Evolutionary conservation across 2,888 invertebrate species (phyloP).

Genomic region (Hypomecis punctinalis): DNA sequence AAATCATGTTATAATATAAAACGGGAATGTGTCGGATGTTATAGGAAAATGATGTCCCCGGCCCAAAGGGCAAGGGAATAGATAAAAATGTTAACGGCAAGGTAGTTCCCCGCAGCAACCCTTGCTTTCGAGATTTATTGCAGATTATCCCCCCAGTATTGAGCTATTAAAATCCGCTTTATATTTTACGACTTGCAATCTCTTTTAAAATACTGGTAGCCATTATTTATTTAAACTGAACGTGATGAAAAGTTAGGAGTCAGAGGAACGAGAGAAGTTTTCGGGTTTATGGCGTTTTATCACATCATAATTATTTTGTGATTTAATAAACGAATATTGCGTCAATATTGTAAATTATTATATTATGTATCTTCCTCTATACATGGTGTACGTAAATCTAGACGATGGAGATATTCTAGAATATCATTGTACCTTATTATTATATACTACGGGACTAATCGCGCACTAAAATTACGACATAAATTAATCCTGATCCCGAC

Average conservation of each 20-base stretch:
- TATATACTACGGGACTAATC: too few species aligned
- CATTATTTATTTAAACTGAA: conserved; percentile 39
- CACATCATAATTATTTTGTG: neutral
- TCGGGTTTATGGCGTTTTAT: neutral
- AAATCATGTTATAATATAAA: conserved; percentile 49
- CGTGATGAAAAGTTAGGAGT: conserved; percentile 37
- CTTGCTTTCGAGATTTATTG: conserved; percentile 61
- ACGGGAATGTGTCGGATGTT: conserved; percentile 49
- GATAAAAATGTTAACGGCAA: conserved; percentile 65
- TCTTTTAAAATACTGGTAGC: conserved; percentile 44
- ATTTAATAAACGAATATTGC: neutral
- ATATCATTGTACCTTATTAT: too few species aligned
- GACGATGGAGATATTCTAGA: too few species aligned
- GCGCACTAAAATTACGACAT: too few species aligned
- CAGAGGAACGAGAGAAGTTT: neutral
- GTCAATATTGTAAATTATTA: too few species aligned
- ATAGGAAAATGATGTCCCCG: conserved; percentile 56
- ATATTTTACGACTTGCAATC: conserved; percentile 55
- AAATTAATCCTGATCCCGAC: too few species aligned
- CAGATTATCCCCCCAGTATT: conserved; percentile 58
- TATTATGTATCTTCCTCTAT: too few species aligned
- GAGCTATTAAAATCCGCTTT: conserved; percentile 57
- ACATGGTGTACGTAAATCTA: too few species aligned
- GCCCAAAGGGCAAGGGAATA: conserved; percentile 53
- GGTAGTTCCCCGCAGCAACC: conserved; percentile 61